Base-by-base conservation (phyloP, 2,888 invertebrate genomes). In the Drosophila subsilvestris region DNA sequence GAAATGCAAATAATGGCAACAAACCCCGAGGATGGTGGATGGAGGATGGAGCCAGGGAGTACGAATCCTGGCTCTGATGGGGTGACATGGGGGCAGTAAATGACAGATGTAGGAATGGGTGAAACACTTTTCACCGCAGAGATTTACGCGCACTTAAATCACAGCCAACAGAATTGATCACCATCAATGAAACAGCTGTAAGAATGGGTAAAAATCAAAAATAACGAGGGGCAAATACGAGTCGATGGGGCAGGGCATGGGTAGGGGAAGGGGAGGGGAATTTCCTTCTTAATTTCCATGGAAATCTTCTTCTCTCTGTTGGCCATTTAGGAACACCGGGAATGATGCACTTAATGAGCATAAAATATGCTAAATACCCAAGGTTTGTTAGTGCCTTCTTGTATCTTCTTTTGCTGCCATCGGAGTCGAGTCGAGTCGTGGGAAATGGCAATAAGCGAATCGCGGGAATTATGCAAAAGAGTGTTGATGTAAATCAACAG, bases 121-220 rank as follows among this genome's bases (percentile, higher is more conserved):
- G 58, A 65, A 67, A 74, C 80, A 79, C 77, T 85, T 83, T 83
- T 86, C 78, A 70, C 86, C 86, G 76, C 86, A 86, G 75, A 81
- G 84, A 83, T 86, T 86, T 86, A 83, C 84, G 84, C 86, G 83
- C 79, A 86, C 84, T 84, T 83, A 83, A 83, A 83, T 83, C 83
- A 83, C 75, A 76, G 84, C 76, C 86, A 84, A 48, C 79, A 75
- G 84, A 86, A 86, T 80, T 83, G 86, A 83, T 83, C 83, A 78
- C 68, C 80, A 74, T 80, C 80, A 86, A 83, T 83, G 80, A 48
- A 74, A 51, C 37, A 37, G 37, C 37, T 37, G 37, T 37, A 37
- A 37, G 37, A 37, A 37, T 37, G 37, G 37, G 14, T 37, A 37
- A 37, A 37, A 42, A 55, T 4, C 66, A 43, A 57, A 60, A 58